Evolutionary conservation across 2,113 vertebrate species (phyloP), one percentile per base, ranked within the genome.

Genomic region (Xerus inauris): DNA sequence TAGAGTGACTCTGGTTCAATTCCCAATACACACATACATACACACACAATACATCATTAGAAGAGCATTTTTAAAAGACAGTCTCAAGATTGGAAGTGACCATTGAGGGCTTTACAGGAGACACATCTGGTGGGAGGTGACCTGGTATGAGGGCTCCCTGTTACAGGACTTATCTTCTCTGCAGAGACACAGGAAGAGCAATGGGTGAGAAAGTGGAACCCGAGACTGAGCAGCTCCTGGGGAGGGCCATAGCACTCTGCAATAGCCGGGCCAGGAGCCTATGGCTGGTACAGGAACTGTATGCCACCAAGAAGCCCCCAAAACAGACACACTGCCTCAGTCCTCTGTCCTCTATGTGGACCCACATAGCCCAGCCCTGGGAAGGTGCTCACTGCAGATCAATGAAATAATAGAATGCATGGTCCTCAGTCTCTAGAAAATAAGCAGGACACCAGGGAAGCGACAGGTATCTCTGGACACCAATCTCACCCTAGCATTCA

Each of bases 301-400:
- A 14, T 19, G n/a, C 17, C 8, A 9, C 4, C 1, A 9, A 30
- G 17, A 26, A 14, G 20, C 19, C 40, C n/a, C 4, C 0, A 4
- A 32, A 32, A 80, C 57, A 45, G 30, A n/a, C 4, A 0, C 16
- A 42, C 8, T 0, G 0, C 47, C 8, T 10, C 5, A 2, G 19
- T 81, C 19, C 40, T 38, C 17, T 12, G 28, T 42, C 57, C 62
- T 59, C 32, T 32, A 3, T 16, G 20, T 2, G n/a, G 38, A 64
- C 28, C 49, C 20, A 17, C 62, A 64, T 4, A 38, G 28, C 30
- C 72, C 40, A n/a, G 4, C 17, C 12, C 20, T 3, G 19, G 17
- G 28, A 11, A 10, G 5, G 12, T 20, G 45, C 71, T 49, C 22
- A 1, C 0, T 7, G 6, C 6, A 22, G 30, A 38, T 26, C 49